Base-by-base conservation (phyloP, 2,797 vertebrate genomes). In the Poeciliopsis paucimaculata region DNA sequence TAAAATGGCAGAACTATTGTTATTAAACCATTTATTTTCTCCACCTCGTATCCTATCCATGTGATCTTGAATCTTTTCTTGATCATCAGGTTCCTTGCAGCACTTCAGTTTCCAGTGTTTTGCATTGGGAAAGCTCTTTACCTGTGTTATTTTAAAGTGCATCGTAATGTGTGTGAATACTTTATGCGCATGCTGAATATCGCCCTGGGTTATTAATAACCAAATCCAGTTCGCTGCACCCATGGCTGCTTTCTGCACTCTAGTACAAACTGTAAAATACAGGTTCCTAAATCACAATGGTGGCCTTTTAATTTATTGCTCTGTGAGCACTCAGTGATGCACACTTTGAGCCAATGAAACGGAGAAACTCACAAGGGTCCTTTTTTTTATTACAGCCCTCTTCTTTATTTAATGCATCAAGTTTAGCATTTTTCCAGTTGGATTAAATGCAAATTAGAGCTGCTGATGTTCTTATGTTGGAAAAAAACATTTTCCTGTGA, bases 281-380 rank as follows among this genome's bases (percentile, higher is more conserved):
- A 57, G 83, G 76, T 73, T 75, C n/a, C 80, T 85, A 82, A 89
- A 89, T 87, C 83, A 90, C 87, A 77, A 82, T 81, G 75, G 79
- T 45, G 75, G 76, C 86, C 86, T 90, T 51, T 90, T 90, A 91
- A 94, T 95, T 91, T 91, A 91, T 88, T 90, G 90, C 91, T 81
- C 46, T 79, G 89, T 90, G 93, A 91, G 86, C 89, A 87, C 84
- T 88, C 88, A 84, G 77, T 83, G 89, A 83, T 90, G 88, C 86
- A 88, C 85, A 47, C 57, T 87, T 86, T 72, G 73, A 88, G 76
- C 76, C 72, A 82, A 92, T 86, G 87, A 87, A 72, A 86, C 28
- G 4, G 77, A 92, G 85, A 83, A 84, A 89, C 77, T 73, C 45
- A 55, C 72, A 46, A 46, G 45, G 66, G 45, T 73, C 75, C 55